Evolutionary conservation across 2,797 vertebrate species (phyloP).

Genomic region (Halcyon chelicuti): DNA sequence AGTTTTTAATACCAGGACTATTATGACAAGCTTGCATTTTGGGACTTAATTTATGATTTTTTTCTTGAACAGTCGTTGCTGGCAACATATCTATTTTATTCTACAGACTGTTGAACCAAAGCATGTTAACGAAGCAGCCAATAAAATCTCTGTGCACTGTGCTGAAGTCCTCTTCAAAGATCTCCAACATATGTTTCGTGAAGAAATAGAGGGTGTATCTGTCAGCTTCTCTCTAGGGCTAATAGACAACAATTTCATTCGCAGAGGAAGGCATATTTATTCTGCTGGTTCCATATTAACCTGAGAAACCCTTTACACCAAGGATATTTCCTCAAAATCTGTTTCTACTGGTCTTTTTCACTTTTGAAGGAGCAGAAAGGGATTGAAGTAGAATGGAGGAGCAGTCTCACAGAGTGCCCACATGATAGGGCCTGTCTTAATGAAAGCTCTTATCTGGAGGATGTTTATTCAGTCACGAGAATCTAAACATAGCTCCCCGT

Average conservation of each 20-base stretch:
- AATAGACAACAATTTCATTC: background rate
- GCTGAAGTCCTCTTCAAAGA: constrained; percentile 27
- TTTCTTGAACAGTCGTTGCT: background rate
- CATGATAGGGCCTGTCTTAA: background rate
- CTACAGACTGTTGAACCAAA: background rate
- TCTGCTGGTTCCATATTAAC: background rate
- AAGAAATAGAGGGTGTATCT: background rate
- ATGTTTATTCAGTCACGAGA: constrained; percentile 29
- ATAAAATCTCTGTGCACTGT: background rate
- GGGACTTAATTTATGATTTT: background rate
- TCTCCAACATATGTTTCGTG: background rate
- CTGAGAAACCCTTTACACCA: background rate
- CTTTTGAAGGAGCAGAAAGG: background rate
- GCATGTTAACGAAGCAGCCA: background rate
- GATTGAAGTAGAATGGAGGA: background rate
- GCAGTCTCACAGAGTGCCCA: background rate
- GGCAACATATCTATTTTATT: background rate
- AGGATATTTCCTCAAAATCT: background rate
- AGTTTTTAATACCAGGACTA: background rate
- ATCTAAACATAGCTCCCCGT: constrained; percentile 26
- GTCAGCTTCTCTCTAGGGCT: background rate
- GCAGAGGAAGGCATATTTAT: background rate
- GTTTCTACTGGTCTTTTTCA: background rate
- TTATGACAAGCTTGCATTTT: background rate
- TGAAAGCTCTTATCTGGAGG: constrained; percentile 6